Evolutionary conservation across 2,113 vertebrate species (phyloP), one percentile per base, ranked within the genome.

Genomic region (Mormyrus lacerda): DNA sequence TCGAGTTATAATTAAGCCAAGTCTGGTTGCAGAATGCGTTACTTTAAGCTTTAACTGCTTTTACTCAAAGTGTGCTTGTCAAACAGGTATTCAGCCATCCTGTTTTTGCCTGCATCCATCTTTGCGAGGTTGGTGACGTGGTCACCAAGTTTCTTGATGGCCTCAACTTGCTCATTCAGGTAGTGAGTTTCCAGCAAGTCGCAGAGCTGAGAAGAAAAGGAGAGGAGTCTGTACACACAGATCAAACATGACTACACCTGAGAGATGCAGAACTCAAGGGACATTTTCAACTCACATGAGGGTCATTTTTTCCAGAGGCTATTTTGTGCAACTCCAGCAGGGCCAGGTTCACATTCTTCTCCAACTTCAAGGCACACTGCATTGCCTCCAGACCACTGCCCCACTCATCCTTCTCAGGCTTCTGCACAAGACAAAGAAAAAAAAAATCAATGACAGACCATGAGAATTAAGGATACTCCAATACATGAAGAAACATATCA

Each of bases 131-230:
- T 97, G 92, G 94, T 92, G 92, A 96, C 91, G 50, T 96, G 50
- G 92, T 97, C 96, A 0, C 97, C 97, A 92, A 99, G 91, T 93
- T 98, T 96, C 94, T 99, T 99, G 93, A 99, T 99, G 92, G 97
- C 88, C 88, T 99, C 97, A 90, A 99, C 97, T 92, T 99, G 97
- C 91, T 99, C 97, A 0, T 97, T 94, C 96, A 99, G 95, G 94
- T 98, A 99, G 93, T 99, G 97, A 0, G 93, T 96, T 96, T 99
- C 98, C 91, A 99, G 94, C 95, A 99, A 99, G 94, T 99, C 97
- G 88, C 83, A 96, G 93, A 93, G 91, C 95, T 90, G 89, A 89
- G 47, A 90, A 51, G 50, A 51, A 51, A 51, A 17, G 76, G 93
- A 90, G 76, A 91, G 91, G 91, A 61, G 92, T 91, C 0, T 91